These are phyloP conservation scores for Nineta flava DNA, from an alignment of 2,888 invertebrate species.

Conservation along the genomic window DNA sequence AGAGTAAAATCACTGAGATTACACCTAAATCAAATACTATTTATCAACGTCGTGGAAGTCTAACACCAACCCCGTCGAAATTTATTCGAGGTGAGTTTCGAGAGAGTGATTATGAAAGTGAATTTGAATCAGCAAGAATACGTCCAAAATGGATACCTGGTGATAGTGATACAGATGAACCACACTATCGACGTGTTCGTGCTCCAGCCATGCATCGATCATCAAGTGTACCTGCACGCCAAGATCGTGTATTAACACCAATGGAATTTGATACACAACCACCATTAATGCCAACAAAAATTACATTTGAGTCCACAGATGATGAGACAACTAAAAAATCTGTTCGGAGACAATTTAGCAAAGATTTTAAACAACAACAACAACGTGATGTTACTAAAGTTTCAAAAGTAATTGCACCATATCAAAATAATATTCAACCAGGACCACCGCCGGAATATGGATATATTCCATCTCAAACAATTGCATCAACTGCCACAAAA, in stretches of 20 bases:
- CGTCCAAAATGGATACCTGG: conserved; percentile 47
- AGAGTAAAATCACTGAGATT: conserved; percentile 5
- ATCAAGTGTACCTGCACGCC: conserved; percentile 32
- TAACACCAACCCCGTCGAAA: conserved; percentile 42
- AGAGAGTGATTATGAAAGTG: conserved; percentile 56
- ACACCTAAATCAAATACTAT: conserved; percentile 19
- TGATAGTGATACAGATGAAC: conserved; percentile 38
- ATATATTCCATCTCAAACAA: conserved; percentile 29
- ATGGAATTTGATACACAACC: conserved; percentile 43
- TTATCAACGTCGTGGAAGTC: conserved; percentile 21
- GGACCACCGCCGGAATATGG: conserved; percentile 44
- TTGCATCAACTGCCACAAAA: conserved; percentile 30
- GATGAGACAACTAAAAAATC: conserved; percentile 11
- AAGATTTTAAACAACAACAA: conserved; percentile 16
- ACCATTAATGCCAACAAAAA: conserved; percentile 27
- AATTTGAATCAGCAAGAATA: conserved; percentile 41
- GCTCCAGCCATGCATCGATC: conserved; percentile 34
- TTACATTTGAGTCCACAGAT: conserved; percentile 12
- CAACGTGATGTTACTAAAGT: conserved; percentile 6
- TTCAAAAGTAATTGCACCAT: conserved; percentile 16
- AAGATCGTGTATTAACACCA: conserved; percentile 35
- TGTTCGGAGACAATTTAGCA: conserved; percentile 18
- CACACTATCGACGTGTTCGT: conserved; percentile 42
- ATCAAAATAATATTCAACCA: conserved; percentile 27
- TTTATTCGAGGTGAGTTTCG: conserved; percentile 46